phyloP scores from a whole-genome alignment of 2,888 invertebrate species.

The Platycheirus albimanus region DNA sequence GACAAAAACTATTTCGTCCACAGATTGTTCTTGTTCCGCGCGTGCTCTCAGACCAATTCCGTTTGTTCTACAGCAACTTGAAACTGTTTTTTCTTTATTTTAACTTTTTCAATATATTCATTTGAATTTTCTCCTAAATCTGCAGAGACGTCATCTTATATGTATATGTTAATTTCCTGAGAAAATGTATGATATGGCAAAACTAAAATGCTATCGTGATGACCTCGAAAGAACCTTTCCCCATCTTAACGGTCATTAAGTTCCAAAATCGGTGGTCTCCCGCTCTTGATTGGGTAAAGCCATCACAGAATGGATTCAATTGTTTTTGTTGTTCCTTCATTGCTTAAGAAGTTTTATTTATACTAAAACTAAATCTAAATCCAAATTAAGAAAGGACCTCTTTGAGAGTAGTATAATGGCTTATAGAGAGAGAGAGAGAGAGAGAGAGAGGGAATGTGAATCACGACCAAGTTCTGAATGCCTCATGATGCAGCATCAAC shows the following conservation, averaged over 20 bases:
- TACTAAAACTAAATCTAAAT: conserved; percentile 46
- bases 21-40: too few species aligned
- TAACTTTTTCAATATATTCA: neutral
- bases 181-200: conserved; percentile 10
- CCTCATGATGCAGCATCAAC: conserved; percentile 22
- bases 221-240: conserved; percentile 38
- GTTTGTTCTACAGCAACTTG: too few species aligned
- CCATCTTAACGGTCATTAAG: conserved; percentile 35
- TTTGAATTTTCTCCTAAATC: conserved; percentile 26
- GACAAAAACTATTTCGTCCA: too few species aligned
- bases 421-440: too few species aligned
- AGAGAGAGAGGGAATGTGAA: conserved; percentile 18
- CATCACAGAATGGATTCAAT: conserved; percentile 14
- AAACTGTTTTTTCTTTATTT: too few species aligned
- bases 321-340: conserved; percentile 14
- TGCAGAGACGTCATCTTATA: neutral
- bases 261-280: conserved; percentile 52
- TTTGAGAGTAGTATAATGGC: too few species aligned
- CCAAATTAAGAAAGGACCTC: conserved; percentile 36
- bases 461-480: conserved; percentile 61
- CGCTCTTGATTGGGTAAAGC: conserved; percentile 28
- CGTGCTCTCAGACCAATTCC: too few species aligned
- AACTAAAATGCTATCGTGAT: conserved; percentile 54
- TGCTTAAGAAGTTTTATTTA: conserved; percentile 23
- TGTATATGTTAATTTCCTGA: conserved; percentile 50